phyloP scores from a whole-genome alignment of 2,797 vertebrate genomes.

The Ibycter americanus region DNA sequence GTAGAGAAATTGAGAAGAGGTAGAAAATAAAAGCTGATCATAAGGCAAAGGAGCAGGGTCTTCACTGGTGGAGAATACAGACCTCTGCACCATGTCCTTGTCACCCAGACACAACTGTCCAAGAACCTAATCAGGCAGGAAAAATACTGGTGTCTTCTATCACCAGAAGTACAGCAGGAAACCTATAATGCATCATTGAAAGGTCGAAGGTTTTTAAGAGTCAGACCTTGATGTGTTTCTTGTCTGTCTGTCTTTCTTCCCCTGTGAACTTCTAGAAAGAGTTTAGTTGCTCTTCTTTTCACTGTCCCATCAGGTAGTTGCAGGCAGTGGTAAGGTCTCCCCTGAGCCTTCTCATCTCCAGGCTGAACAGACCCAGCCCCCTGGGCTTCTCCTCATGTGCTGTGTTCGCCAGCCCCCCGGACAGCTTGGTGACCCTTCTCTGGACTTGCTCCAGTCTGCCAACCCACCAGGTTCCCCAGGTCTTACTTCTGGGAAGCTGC shows the following conservation, averaged over 20 bases:
- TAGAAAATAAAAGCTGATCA: background rate
- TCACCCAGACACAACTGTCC: background rate
- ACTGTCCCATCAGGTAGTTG: background rate
- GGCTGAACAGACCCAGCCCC: too few species aligned
- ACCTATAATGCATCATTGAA: background rate
- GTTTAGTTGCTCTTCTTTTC: background rate
- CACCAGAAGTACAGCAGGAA: background rate
- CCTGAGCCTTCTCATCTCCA: background rate
- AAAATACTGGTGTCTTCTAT: background rate
- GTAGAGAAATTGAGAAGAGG: background rate
- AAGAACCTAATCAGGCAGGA: background rate
- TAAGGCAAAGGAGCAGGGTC: background rate
- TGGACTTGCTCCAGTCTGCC: background rate
- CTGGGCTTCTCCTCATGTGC: background rate
- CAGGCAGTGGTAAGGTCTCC: background rate
- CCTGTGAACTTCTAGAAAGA: background rate
- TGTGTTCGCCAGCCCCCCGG: fast-evolving
- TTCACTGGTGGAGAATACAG: background rate
- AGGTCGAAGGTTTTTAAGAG: background rate
- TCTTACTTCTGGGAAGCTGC: background rate
- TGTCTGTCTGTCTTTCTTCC: background rate
- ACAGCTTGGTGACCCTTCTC: background rate
- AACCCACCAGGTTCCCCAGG: background rate
- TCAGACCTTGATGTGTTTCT: background rate
- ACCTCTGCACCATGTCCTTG: background rate